Base-by-base conservation (phyloP, 1,140 invertebrate species). In the Macrocentrus cingulum region DNA sequence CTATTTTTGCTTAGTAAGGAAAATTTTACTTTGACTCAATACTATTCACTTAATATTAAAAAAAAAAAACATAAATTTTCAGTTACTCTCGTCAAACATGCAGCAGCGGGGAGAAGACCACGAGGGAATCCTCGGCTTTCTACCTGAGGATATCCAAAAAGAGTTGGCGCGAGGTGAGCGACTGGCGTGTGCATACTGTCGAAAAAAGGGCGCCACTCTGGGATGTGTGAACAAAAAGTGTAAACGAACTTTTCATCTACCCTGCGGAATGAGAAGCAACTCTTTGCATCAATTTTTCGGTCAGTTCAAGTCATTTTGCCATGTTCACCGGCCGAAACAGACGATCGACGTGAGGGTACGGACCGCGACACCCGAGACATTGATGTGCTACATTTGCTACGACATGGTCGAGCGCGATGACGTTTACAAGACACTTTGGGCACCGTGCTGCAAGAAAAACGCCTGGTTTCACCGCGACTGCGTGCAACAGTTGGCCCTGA, bases 61-160 rank as follows among this genome's bases (percentile, higher is more conserved):
- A 37, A 13, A 13, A 29, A 42, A 44, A n/a, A 53, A 22, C 11
- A 8, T 23, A 3, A 22, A 19, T 45, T n/a, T 39, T 39, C 64
- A 87, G 85, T 72, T 88, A 1, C 81, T 88, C 58, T 82, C 86
- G 0, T 84, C 84, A 37, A 85, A 83, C 16, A 79, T 88, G 65
- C 75, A 77, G 58, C 86, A 88, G 61, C 81, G 80, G 62, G 86
- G 85, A 4, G 71, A 72, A 15, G 82, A 85, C 54, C 66, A 82
- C 39, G 77, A 86, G 60, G 86, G 87, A 1, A 85, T 87, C 57
- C 69, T 85, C 32, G 87, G 87, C 8, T 88, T 88, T 73, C 61
- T 87, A 46, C 59, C 68, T 11, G 56, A 66, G n/a, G 86, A 88
- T 66, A 87, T 88, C 37, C 59, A 72, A 9, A 83, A 81, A 52